These are phyloP conservation scores for Aspiorhynchus laticeps DNA, from an alignment of 2,113 vertebrate species.

Conservation along the genomic window DNA sequence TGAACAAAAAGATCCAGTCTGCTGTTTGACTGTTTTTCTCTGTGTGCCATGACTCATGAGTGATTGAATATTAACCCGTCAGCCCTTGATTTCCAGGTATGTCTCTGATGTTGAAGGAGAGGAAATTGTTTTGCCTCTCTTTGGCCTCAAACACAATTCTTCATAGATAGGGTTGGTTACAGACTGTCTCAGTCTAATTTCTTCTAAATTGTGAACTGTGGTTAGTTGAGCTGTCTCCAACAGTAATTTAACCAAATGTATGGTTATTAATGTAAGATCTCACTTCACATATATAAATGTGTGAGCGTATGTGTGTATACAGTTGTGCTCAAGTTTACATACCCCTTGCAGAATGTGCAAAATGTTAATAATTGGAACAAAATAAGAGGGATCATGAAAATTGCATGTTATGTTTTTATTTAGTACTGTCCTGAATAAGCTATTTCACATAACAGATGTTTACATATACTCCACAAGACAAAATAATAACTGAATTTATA, in stretches of 20 bases:
- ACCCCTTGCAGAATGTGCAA: no score
- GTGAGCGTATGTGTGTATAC: no score
- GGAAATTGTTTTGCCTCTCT: constrained; percentile 28
- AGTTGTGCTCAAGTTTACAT: background rate
- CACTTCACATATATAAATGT: background rate
- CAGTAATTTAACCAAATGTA: background rate
- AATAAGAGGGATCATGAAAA: no score
- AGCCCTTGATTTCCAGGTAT: constrained; percentile 7
- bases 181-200: background rate
- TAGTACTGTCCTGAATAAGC: no score
- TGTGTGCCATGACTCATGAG: background rate
- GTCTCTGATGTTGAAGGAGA: constrained; percentile 5
- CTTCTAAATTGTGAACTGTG: background rate
- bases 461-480: no score
- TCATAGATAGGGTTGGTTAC: background rate
- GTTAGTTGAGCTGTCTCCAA: background rate
- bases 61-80: background rate
- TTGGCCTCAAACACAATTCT: background rate
- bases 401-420: no score
- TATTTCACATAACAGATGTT: no score
- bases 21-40: background rate
- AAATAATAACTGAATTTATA: no score
- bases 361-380: no score
- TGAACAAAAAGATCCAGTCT: background rate
- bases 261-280: background rate